Evolutionary conservation across 2,888 invertebrate genomes (phyloP), one percentile per base, ranked within the genome.

Genomic region (Drosophila falleni): DNA sequence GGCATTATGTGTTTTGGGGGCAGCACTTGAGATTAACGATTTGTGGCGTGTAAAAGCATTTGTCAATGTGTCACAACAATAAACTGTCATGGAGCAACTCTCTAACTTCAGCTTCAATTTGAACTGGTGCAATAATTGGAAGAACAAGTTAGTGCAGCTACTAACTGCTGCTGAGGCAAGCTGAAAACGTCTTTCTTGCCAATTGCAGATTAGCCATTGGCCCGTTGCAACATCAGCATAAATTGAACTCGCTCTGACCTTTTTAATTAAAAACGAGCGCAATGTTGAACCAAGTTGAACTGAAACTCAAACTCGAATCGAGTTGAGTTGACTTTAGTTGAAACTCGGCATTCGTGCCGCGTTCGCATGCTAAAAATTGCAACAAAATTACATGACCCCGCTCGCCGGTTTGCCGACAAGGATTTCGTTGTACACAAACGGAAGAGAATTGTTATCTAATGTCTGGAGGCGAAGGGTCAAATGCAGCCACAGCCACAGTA

Each of bases 401-500:
- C 44, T 47, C 19, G 54, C 19, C 50, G 19, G 42, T 47, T 47
- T 47, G 58, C 39, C 64, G 44, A 66, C 79, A 79, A 76, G 72
- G 72, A 76, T 66, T 80, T 55, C 64, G 50, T 41, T 55, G 56
- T 56, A 63, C 65, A 69, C 71, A 76, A 78, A 72, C 74, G 67
- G 68, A 71, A 67, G 81, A 71, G 80, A 86, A 78, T 76, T 74
- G 87, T 89, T 89, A 84, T 84, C 84, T 84, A 87, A 89, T 84
- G 87, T 84, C 84, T 84, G 67, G 71, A 72, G 89, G 89, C 87
- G 71, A 84, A 84, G 89, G 84, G 89, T 89, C 84, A 84, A 75
- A 67, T 71, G 63, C 37, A 49, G 66, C 64, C 64, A 33, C 82
- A 81, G 76, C 46, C 64, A 33, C 82, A 81, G 76, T 41, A 59